Percentiles rank a stretch among this genome's conserved stretches.
phyloP scores from a whole-genome alignment of 2,888 invertebrate species.

The Pantelozetes paolii region DNA sequence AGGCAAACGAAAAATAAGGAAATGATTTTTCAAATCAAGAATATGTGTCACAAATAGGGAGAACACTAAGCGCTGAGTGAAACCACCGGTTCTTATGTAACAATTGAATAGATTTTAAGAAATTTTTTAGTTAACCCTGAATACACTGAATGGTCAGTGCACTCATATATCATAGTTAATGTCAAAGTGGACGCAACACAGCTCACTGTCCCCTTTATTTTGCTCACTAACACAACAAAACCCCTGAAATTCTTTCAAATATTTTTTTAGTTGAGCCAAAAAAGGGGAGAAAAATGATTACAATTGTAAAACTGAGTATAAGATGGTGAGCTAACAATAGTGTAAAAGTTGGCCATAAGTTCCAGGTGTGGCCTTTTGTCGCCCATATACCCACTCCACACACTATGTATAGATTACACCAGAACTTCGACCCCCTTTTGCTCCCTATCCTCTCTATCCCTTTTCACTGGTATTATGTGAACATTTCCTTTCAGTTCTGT shows the following conservation, averaged over 20 bases:
- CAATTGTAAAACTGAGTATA: neutral
- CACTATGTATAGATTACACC: neutral
- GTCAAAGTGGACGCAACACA: conserved; percentile 13
- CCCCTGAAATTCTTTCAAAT: too few species aligned
- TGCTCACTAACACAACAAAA: neutral
- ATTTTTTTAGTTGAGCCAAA: too few species aligned
- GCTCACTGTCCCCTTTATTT: neutral
- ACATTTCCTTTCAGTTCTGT: conserved; percentile 2
- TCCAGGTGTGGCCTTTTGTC: conserved; percentile 23
- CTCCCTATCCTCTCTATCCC: neutral
- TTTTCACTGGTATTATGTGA: conserved; percentile 7
- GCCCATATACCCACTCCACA: neutral
- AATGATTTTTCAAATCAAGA: neutral
- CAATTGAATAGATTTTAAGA: neutral
- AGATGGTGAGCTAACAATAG: neutral
- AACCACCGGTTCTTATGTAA: conserved; percentile 16
- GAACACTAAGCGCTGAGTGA: neutral
- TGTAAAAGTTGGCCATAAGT: neutral
- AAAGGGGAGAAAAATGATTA: neutral
- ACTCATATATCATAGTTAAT: conserved; percentile 22
- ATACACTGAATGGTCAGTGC: neutral
- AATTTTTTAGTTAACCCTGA: neutral
- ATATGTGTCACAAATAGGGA: neutral
- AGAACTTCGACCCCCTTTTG: neutral
- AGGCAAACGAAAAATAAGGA: neutral